Conservation (phyloP, 2,797 vertebrate genomes). For the Thaleichthys pacificus region DNA sequence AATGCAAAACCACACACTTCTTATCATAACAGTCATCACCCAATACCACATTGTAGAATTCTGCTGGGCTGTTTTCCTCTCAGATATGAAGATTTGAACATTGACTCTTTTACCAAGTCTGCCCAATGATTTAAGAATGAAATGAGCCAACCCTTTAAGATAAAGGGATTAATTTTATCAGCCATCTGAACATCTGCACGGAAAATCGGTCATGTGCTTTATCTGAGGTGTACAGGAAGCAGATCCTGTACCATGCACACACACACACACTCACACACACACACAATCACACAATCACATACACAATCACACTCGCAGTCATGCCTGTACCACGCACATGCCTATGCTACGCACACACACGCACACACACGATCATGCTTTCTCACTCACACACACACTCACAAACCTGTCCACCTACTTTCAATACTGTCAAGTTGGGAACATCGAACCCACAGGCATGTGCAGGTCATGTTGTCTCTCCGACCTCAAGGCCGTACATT, state of each 20-base stretch:
- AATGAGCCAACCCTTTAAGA: not conserved
- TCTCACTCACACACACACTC: not conserved
- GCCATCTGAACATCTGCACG: not conserved
- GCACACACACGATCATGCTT: not conserved
- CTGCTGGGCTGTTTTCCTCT: not conserved
- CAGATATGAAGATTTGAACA: not conserved
- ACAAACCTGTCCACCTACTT: not conserved
- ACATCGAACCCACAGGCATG: too few relatives aligned
- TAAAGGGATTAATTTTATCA: conserved; percentile 5
- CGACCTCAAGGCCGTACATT: too few relatives aligned
- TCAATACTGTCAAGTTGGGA: too few relatives aligned
- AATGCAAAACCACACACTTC: not conserved
- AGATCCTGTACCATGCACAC: not conserved
- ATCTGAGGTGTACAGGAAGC: not conserved
- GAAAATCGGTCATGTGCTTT: not conserved
- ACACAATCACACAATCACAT: not conserved
- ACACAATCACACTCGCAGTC: not conserved
- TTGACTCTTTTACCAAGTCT: not conserved
- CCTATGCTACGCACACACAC: not conserved
- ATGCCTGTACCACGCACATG: not conserved
- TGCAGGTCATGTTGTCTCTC: too few relatives aligned
- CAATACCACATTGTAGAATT: not conserved
- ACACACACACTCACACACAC: not conserved
- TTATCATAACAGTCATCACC: not conserved
- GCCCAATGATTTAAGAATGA: not conserved